A percentile compares a stretch with the other conserved stretches of the same genome.
Evolutionary conservation across 2,797 vertebrate genomes (phyloP).

Genomic region (Cygnus olor): DNA sequence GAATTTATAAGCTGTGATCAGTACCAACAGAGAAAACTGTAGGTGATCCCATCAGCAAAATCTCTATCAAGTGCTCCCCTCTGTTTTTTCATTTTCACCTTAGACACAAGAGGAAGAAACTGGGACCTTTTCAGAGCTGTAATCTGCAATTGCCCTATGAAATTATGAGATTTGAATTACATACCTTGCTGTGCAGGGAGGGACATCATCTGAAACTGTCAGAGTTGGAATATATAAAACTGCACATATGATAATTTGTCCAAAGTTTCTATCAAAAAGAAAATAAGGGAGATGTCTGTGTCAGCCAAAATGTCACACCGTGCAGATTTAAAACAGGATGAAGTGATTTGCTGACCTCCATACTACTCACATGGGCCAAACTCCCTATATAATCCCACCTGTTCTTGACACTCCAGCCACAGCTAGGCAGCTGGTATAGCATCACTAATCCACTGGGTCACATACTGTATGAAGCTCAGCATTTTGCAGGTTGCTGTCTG

Average conservation of each 20-base stretch:
- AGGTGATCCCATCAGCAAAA: constrained; percentile 10
- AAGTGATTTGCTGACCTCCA: constrained; percentile 1
- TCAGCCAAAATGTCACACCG: constrained; percentile 15
- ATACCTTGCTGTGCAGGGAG: not conserved
- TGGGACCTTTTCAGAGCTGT: not conserved
- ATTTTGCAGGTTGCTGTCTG: not conserved
- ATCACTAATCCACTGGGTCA: not conserved
- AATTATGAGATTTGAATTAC: not conserved
- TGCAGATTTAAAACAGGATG: constrained; percentile 21
- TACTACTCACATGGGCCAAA: not conserved
- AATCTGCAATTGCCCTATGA: not conserved
- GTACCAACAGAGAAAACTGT: not conserved
- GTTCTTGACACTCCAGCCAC: not conserved
- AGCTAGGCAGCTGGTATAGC: not conserved
- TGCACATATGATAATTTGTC: not conserved
- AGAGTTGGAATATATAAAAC: not conserved
- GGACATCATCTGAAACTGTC: not conserved
- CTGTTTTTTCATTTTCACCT: constrained; percentile 4
- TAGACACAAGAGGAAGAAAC: not conserved
- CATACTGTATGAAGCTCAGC: not conserved
- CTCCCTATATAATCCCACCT: not conserved
- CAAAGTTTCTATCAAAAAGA: constrained; percentile 14
- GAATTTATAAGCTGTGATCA: not conserved
- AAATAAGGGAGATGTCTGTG: not conserved
- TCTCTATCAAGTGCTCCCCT: not conserved